Percentiles rank a stretch among this genome's conserved stretches.
Evolutionary conservation across 2,888 invertebrate species (phyloP).

Genomic region (Capitulum mitella): DNA sequence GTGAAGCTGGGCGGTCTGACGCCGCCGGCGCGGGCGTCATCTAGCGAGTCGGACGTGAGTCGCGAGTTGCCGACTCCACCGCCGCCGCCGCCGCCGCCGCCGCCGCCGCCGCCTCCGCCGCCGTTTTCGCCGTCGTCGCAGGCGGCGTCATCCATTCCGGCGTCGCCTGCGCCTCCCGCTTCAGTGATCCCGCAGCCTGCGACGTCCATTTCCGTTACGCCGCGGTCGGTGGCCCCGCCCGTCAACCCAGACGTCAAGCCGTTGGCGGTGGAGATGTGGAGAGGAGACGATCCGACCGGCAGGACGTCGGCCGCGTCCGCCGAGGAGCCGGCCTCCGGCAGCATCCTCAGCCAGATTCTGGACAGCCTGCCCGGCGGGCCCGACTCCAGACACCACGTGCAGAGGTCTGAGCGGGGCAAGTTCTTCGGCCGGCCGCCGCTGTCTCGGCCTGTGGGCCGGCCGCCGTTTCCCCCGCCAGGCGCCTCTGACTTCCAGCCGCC

Average conservation of each 20-base stretch:
- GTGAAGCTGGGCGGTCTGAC: background rate
- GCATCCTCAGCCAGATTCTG: background rate
- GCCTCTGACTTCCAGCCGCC: background rate
- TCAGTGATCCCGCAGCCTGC: background rate
- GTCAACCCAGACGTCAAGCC: background rate
- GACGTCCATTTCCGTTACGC: background rate
- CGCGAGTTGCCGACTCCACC: background rate
- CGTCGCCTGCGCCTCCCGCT: background rate
- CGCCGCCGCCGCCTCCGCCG: background rate
- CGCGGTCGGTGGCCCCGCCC: background rate
- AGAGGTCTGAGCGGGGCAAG: background rate
- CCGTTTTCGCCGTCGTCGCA: background rate
- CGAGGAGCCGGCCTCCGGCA: background rate
- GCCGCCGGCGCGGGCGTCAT: background rate
- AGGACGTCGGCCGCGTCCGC: too few species aligned
- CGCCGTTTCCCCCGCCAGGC: background rate
- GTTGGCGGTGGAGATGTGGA: background rate
- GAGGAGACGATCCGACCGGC: background rate
- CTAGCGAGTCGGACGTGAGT: background rate
- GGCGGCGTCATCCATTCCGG: background rate
- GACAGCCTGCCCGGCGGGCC: background rate
- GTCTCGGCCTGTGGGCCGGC: too few species aligned
- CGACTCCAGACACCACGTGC: background rate
- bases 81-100: background rate
- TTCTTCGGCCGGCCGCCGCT: background rate